These are phyloP conservation scores for Heterocephalus glaber DNA, from an alignment of 2,113 vertebrate species.

Conservation along the genomic window DNA sequence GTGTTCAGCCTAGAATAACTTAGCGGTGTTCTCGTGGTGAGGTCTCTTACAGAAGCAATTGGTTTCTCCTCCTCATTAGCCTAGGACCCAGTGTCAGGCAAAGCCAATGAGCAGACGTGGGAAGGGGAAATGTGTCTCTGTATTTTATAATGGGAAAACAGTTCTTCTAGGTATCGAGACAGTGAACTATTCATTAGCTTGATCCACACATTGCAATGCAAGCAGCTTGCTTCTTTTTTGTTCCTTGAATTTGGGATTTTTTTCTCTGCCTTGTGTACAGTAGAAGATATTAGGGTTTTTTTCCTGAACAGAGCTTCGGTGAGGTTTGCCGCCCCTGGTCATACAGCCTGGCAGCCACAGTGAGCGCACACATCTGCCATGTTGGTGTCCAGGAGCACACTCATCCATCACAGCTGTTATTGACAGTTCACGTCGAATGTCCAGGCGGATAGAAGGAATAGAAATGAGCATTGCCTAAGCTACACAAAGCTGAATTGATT, in stretches of 20 bases:
- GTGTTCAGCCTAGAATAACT: not conserved
- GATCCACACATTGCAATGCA: not conserved
- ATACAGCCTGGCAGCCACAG: not conserved
- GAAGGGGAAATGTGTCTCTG: not conserved
- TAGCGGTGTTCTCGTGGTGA: accelerated
- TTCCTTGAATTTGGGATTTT: not conserved
- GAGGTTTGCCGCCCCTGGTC: not conserved
- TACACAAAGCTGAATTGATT: not conserved
- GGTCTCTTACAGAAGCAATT: not conserved
- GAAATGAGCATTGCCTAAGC: not conserved
- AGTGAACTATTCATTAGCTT: not conserved
- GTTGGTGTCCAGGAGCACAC: not conserved
- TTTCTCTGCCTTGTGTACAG: not conserved
- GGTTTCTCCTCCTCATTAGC: not conserved
- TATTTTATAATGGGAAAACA: not conserved
- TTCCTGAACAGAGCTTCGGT: not conserved
- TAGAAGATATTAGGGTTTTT: not conserved
- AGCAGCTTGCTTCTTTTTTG: not conserved
- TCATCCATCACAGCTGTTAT: not conserved
- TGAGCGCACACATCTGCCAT: not conserved
- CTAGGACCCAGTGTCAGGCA: not conserved
- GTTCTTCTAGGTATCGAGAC: not conserved
- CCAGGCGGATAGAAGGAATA: not conserved
- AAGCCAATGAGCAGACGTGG: not conserved
- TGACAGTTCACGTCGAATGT: not conserved